Base-by-base conservation (phyloP, 2,797 vertebrate species). In the Poecilia wingei region DNA sequence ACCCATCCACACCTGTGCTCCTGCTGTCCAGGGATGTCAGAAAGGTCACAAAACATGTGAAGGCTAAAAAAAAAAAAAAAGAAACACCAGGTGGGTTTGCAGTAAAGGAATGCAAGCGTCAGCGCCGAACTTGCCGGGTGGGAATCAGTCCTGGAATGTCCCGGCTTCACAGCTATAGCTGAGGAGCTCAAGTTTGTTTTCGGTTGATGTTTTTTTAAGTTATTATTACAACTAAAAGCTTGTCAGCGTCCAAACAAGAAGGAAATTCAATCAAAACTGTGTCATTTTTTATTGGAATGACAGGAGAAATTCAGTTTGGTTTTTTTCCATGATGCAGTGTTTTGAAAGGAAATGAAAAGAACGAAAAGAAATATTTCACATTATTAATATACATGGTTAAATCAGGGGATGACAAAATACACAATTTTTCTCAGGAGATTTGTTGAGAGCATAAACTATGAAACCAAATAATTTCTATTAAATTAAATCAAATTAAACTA, bases 71-170 rank as follows among this genome's bases (percentile, higher is more conserved):
- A 8, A 86, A 13, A 70, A 57, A 71, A 68, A 86, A 13, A 71
- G 68, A 69, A 69, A 75, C 77, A 75, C 81, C 88, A 86, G 91
- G 85, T 90, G 90, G 87, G 59, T 72, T 69, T 55, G n/a, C 73
- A 53, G 66, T 13, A 36, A 16, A 81, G 87, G 92, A 93, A 93
- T 90, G 86, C 72, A 3, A 82, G 76, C 70, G 86, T 92, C 89
- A 91, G 90, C 85, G 22, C 33, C 79, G 87, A 89, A 89, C 84
- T 84, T 84, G 83, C 89, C 79, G 4, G 18, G 2, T 75, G 83
- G 87, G 91, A 87, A 73, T 84, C 75, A 22, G 1, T 69, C 39
- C 73, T 73, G 86, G 69, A 91, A 93, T 93, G 91, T 88, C 82
- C 76, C 51, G 22, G 33, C 10, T 10, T 86, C 89, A 89, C 87